Base-by-base conservation (phyloP, 2,113 vertebrate species). In the Syrmaticus mikado region DNA sequence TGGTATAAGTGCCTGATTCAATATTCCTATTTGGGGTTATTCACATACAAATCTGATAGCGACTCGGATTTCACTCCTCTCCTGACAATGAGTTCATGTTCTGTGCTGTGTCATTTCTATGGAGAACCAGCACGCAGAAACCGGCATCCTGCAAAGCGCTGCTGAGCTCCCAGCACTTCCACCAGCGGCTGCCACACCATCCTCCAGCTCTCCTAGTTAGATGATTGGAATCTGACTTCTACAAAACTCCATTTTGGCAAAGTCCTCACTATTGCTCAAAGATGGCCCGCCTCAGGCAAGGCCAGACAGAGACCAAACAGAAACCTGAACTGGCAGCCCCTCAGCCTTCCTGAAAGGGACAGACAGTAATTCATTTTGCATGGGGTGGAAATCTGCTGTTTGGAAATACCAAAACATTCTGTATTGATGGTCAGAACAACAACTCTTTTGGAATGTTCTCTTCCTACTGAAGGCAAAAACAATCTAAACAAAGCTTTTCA, bases 41-140 rank as follows among this genome's bases (percentile, higher is more conserved):
- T 76, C 25, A 53, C 55, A 55, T 8, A 4, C 13, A 55, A 70
- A 66, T 34, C 67, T 34, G 30, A 13, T 3, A 45, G 11, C 36
- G 57, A 8, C 53, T 30, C 13, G 53, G 22, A 0, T 10, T 34
- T 18, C 65, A 4, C 67, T 32, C 15, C 14, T 61, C n/a, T 87
- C 45, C 85, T 13, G 77, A 34, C 67, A 40, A 43, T 7, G 2
- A 50, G 11, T 6, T 8, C 8, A 4, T 2, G 36, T 15, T 22
- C 82, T 7, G 28, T 34, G 64, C 60, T 83, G 2, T 1, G 8
- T 13, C 5, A 4, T 2, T 27, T 13, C 61, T 13, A 2, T 1
- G 15, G 65, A 61, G 85, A 13, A 12, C 46, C 45, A 32, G 79
- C 19, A 1, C 2, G 24, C 19, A 30, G 40, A 19, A 21, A 15